Percentiles rank a stretch among this genome's conserved stretches.
phyloP scores from a whole-genome alignment of 92 coral and sea anemone genomes.

The Actinernus sp. region DNA sequence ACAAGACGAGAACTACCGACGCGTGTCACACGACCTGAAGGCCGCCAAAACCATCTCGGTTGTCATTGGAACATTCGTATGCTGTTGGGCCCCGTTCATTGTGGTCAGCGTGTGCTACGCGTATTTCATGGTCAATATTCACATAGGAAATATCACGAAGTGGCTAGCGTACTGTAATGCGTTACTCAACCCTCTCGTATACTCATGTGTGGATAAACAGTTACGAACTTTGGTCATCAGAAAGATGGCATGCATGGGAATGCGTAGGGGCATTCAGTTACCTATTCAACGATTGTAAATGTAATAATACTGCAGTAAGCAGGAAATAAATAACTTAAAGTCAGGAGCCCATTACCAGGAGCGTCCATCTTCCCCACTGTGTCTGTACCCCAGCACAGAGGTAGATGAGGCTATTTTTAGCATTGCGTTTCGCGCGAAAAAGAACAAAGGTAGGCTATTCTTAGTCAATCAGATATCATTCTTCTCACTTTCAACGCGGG shows the following conservation, averaged over 20 bases:
- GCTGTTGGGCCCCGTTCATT: slow-evolving; percentile 92
- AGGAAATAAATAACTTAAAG: too few species aligned
- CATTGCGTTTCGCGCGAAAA: too few species aligned
- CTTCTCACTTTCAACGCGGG: too few species aligned
- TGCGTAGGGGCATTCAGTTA: too few species aligned
- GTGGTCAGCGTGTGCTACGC: slow-evolving; percentile 73
- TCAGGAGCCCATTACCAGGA: too few species aligned
- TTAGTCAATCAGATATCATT: too few species aligned
- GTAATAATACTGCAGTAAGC: too few species aligned
- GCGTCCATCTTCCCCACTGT: too few species aligned
- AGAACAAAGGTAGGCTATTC: too few species aligned
- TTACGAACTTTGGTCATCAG: slow-evolving; percentile 58
- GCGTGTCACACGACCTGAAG: slow-evolving; percentile 69
- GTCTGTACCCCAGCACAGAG: too few species aligned
- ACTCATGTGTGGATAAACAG: slow-evolving; percentile 84
- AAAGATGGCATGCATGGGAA: slow-evolving; percentile 18
- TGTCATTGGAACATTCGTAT: slow-evolving; percentile 84
- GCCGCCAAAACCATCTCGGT: slow-evolving; percentile 93
- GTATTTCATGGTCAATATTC: slow-evolving; percentile 16
- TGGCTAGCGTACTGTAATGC: slow-evolving; percentile 88
- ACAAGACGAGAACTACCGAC: slow-evolving; percentile 49
- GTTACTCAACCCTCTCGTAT: slow-evolving; percentile 81
- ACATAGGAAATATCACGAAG: slow-evolving; percentile 69
- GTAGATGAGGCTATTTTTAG: too few species aligned
- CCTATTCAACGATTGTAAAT: too few species aligned